A percentile compares a stretch with the other conserved stretches of the same genome.
Conservation (phyloP, 2,888 invertebrate genomes). For the Schrankia costaestrigalis region DNA sequence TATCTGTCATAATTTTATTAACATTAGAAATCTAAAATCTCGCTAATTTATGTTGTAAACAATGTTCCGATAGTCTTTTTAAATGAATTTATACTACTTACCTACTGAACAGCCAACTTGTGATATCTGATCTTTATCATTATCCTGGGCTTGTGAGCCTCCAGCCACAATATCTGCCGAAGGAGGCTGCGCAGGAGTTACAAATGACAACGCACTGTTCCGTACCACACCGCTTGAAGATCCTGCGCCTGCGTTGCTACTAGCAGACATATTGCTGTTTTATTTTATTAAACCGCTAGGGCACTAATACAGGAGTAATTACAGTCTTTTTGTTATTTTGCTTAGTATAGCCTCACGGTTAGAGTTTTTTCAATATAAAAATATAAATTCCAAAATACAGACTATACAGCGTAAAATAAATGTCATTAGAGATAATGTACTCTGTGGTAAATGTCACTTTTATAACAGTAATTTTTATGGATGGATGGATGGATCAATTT, state of each 20-base stretch:
- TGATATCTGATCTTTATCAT: slow-evolving; percentile 40
- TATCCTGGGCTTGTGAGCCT: slow-evolving; percentile 25
- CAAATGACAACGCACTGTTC: slow-evolving; percentile 63
- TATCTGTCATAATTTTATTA: no score
- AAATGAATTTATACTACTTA: neutral
- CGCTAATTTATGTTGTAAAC: neutral
- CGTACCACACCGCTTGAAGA: slow-evolving; percentile 52
- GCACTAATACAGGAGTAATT: no score
- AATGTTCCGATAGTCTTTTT: neutral
- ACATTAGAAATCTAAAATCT: neutral
- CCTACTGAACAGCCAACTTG: no score
- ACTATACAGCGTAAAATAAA: no score
- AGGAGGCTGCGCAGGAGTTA: slow-evolving; percentile 57
- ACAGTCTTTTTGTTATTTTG: no score
- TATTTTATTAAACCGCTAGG: neutral
- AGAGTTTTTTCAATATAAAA: no score
- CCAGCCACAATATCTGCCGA: slow-evolving; percentile 27
- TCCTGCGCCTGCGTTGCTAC: slow-evolving; percentile 38
- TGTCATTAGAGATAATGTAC: no score
- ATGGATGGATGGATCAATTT: no score
- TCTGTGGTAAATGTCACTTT: no score
- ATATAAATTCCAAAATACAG: no score
- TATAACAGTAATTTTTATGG: no score
- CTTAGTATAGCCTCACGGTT: no score
- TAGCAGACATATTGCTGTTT: slow-evolving; percentile 38